These are phyloP conservation scores for Intellagama lesueurii DNA, from an alignment of 2,797 vertebrate genomes.

Conservation along the genomic window DNA sequence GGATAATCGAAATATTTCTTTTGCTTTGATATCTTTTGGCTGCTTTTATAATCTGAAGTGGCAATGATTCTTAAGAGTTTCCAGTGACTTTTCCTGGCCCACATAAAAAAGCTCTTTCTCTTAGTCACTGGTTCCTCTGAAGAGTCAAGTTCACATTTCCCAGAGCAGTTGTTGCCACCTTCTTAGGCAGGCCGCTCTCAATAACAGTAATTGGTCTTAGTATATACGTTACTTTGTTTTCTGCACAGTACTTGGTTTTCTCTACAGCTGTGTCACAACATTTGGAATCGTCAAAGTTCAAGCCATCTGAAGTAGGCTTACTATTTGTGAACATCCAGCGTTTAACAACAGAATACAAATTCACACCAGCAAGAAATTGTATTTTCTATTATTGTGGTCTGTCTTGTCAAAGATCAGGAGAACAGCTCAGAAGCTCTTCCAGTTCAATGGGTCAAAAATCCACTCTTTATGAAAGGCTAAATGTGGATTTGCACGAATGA, in stretches of 20 bases:
- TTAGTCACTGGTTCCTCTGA: neutral
- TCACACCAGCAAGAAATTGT: conserved; percentile 14
- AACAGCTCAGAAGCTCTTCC: conserved; percentile 66
- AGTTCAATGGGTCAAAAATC: conserved; percentile 78
- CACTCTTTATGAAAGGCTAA: conserved; percentile 68
- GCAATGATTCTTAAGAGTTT: neutral
- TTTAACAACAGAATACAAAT: conserved; percentile 28
- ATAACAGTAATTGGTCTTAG: conserved; percentile 4
- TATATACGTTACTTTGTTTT: neutral
- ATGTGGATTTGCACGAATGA: conserved; percentile 75
- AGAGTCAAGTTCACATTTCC: neutral
- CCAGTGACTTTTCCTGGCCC: neutral
- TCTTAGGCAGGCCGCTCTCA: neutral
- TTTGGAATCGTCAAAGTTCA: conserved; percentile 26
- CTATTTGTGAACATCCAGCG: conserved; percentile 14
- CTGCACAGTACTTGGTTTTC: neutral
- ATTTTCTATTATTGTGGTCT: conserved; percentile 28
- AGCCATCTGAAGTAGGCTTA: conserved; percentile 13
- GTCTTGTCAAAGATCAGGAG: conserved; percentile 60
- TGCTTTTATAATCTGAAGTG: neutral
- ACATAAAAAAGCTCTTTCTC: neutral
- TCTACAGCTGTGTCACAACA: conserved; percentile 3
- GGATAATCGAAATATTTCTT: neutral
- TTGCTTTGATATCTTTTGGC: neutral
- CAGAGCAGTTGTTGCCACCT: neutral